Base-by-base conservation (phyloP, 2,113 vertebrate species). In the Chiloscyllium plagiosum region DNA sequence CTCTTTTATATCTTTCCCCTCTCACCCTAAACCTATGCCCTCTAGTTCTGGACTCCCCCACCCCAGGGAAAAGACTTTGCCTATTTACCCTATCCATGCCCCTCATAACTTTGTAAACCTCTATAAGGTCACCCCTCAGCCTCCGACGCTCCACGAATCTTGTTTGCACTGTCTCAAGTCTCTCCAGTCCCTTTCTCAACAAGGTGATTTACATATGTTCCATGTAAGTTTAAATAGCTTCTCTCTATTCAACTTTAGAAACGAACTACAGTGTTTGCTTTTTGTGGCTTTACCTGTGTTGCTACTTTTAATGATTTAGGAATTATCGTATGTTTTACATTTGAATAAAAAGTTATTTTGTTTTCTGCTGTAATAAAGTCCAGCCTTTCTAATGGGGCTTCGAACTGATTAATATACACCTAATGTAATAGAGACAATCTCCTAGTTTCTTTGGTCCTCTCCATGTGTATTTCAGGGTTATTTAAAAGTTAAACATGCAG, bases 271-370 rank as follows among this genome's bases (percentile, higher is more conserved):
- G 4, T 42, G 2, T 19, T 42, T 83, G 17, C 37, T 83, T 83
- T 47, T 83, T 47, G 37, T 83, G 80, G n/a, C 13, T 83, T 83
- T 83, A 17, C 19, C 37, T 83, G 37, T 42, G 37, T 83, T 83
- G 80, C n/a, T 83, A 37, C n/a, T 83, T 83, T 20, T 47, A 83
- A 83, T 83, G 80, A 37, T 80, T 78, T 80, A n/a, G 8, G 76
- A 80, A 37, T 37, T 89, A 52, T 89, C 50, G 61, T 56, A n/a
- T 61, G 87, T 90, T 90, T 90, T 61, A 90, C 33, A 90, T 90
- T 13, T 90, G 26, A 0, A 19, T 26, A 61, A 42, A 83, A 83
- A 47, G 17, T 19, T 42, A 83, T 47, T 83, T 83, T 42, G 17
- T 19, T 42, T 83, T 47, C 19, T 42, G 80, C 80, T 83, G 15